Base-by-base conservation (phyloP, 2,888 invertebrate species). In the Diaperis boleti region DNA sequence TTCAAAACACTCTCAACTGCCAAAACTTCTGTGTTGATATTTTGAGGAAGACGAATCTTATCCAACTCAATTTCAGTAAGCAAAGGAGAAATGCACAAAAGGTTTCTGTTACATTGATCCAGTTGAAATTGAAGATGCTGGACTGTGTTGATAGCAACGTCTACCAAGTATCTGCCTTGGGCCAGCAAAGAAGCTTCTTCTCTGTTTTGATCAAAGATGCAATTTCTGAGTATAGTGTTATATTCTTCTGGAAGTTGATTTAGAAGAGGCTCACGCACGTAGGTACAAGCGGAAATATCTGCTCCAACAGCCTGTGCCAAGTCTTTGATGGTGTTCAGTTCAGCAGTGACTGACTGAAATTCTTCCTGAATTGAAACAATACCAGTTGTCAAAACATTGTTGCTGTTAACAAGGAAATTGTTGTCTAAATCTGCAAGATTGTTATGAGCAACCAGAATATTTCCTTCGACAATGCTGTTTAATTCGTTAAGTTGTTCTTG, bases 231-330 rank as follows among this genome's bases (percentile, higher is more conserved):
- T 5, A 6, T 1, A 8, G 41, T 22, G 6, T 5, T 22, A 11
- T 41, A 42, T 8, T 41, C 26, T 10, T 6, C 26, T 8, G 26
- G 26, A 26, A 26, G 26, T 26, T n/a, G 6, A n/a, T 26, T 26
- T 3, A 54, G 17, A 14, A 54, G 15, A 11, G 22, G 15, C 15
- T 54, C 41, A 4, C 41, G 41, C 13, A 42, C 10, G 10, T 54
- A 11, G 2, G 17, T 15, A 42, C 54, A 54, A 8, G 54, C 5
- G 1, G 54, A 41, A 41, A 42, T 42, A 13, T 54, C 54, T 10
- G 33, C 33, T 8, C n/a, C n/a, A 3, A n/a, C 26, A 26, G 26
- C 6, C n/a, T 33, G 4, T n/a, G 13, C 13, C 33, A 33, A 33
- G 5, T 11, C 33, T 33, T 26, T 26, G n/a, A 26, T 26, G 6